Conservation (phyloP, 2,113 vertebrate genomes). For the Etia nguti region DNA sequence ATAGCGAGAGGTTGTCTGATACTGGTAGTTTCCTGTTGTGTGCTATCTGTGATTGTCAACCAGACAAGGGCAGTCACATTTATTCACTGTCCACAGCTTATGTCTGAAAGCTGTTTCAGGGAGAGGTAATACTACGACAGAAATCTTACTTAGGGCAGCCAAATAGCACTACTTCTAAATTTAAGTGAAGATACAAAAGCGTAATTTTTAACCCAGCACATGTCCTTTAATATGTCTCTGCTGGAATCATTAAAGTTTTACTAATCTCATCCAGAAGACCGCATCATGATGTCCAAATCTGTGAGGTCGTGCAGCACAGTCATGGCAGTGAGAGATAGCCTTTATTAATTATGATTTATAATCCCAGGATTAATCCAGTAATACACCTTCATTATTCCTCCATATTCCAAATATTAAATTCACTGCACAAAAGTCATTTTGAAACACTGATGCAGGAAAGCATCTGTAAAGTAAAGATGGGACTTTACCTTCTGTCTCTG, state of each 20-base stretch:
- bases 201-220: background rate
- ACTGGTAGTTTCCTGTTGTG: background rate
- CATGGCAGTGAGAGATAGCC: conserved; percentile 1
- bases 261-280: background rate
- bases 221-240: background rate
- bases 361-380: background rate
- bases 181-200: background rate
- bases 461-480: background rate
- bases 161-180: background rate
- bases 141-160: background rate
- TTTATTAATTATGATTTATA: conserved; percentile 8
- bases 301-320: background rate
- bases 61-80: background rate
- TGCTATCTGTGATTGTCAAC: background rate
- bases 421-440: background rate
- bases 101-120: background rate
- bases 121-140: background rate
- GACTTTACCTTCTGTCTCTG: conserved; percentile 89
- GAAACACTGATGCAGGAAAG: background rate
- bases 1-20: accelerated
- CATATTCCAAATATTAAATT: background rate
- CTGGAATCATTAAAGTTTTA: conserved; percentile 27
- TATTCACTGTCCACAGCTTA: background rate
- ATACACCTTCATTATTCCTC: background rate
- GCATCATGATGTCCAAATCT: background rate